Evolutionary conservation across 2,888 invertebrate genomes (phyloP).

Genomic region (Sinopyrophorus schimmeli): DNA sequence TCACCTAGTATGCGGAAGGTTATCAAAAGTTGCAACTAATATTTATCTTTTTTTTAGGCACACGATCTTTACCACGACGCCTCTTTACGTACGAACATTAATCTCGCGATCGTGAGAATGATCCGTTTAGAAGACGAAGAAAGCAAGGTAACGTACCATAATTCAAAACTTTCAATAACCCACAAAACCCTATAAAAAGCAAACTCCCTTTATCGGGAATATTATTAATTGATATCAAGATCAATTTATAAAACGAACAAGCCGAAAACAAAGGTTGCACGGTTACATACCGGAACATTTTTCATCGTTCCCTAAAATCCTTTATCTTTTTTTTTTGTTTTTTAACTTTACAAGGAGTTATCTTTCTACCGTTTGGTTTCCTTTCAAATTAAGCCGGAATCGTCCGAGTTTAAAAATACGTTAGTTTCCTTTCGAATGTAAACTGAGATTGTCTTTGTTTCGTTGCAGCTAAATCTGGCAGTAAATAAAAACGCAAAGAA

Average conservation of each 20-base stretch:
- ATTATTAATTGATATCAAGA: slow-evolving; percentile 31
- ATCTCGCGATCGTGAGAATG: slow-evolving; percentile 60
- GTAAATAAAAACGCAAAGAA: slow-evolving; percentile 56
- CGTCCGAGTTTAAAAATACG: too few relatives aligned
- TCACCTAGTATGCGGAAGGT: too few relatives aligned
- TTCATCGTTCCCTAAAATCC: slow-evolving; percentile 32
- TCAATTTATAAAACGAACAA: slow-evolving; percentile 30
- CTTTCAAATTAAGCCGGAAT: too few relatives aligned
- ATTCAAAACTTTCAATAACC: slow-evolving; percentile 35
- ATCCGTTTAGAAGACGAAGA: slow-evolving; percentile 57
- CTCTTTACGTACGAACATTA: slow-evolving; percentile 58
- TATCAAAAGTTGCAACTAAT: too few relatives aligned
- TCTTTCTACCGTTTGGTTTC: too few relatives aligned
- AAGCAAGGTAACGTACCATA: slow-evolving; percentile 49
- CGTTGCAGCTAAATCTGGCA: slow-evolving; percentile 49
- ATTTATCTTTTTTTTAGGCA: slow-evolving; percentile 47
- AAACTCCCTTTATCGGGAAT: slow-evolving; percentile 27
- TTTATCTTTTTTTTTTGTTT: slow-evolving; percentile 24
- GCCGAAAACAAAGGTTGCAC: slow-evolving; percentile 23
- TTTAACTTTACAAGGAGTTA: too few relatives aligned
- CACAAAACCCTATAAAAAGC: slow-evolving; percentile 29
- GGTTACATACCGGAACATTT: slow-evolving; percentile 22
- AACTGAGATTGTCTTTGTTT: too few relatives aligned
- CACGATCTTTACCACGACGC: slow-evolving; percentile 47
- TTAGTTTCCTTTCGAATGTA: too few relatives aligned